phyloP scores from a whole-genome alignment of 2,888 invertebrate genomes.

The Chrysina gloriosa region DNA sequence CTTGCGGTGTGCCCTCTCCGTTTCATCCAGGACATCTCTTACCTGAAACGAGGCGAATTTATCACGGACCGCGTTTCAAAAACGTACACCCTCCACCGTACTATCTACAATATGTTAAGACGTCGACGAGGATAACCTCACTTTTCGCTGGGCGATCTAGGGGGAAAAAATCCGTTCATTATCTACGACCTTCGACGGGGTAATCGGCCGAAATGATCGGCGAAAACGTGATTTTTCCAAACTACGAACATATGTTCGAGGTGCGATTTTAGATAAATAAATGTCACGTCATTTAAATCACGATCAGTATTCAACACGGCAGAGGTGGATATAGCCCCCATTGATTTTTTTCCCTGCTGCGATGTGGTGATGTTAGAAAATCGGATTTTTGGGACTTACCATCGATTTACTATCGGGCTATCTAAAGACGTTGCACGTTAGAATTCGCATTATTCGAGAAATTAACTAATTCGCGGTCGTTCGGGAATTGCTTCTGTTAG shows the following conservation, averaged over 20 bases:
- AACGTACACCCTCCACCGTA: not conserved
- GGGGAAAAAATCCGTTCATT: not conserved
- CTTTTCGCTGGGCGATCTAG: conserved; percentile 11
- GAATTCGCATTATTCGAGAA: conserved; percentile 12
- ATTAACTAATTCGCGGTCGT: no score
- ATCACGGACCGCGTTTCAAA: not conserved
- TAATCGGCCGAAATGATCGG: not conserved
- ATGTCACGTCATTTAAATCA: conserved; percentile 40
- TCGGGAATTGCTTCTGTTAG: no score
- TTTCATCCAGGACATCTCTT: conserved; percentile 63
- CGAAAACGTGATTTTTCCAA: not conserved
- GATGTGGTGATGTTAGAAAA: not conserved
- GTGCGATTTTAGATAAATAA: conserved; percentile 39
- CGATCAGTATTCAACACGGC: not conserved
- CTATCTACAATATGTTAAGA: conserved; percentile 34
- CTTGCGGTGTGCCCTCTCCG: conserved; percentile 58
- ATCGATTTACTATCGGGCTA: conserved; percentile 16
- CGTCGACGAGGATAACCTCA: conserved; percentile 34
- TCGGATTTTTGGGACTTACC: conserved; percentile 6
- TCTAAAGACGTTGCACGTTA: not conserved
- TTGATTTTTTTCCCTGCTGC: conserved; percentile 9
- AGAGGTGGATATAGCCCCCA: not conserved
- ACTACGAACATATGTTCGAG: conserved; percentile 44
- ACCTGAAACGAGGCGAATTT: conserved; percentile 32
- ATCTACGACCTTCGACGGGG: not conserved